Conservation (phyloP, 2,888 invertebrate species). For the Rotaria sp. region DNA sequence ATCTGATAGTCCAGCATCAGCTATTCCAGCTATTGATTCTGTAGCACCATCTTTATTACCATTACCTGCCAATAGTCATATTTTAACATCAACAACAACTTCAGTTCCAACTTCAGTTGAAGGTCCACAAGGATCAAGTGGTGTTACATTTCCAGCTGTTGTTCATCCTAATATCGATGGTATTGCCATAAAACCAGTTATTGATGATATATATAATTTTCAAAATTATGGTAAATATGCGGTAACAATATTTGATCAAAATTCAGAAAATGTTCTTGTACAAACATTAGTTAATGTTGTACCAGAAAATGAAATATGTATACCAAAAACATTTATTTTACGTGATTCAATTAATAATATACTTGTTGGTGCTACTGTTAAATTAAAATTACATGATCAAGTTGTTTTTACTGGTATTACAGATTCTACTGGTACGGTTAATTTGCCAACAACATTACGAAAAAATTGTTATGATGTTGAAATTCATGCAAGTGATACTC, state of each 20-base stretch:
- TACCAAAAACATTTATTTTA: background rate
- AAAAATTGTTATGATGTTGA: constrained; percentile 12
- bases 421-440: background rate
- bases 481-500: background rate
- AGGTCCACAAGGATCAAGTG: background rate
- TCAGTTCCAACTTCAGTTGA: background rate
- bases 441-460: background rate
- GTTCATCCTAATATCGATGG: background rate
- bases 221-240: background rate
- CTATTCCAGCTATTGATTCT: background rate
- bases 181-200: constrained; percentile 1
- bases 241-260: background rate
- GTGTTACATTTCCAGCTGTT: constrained; percentile 2
- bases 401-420: constrained; percentile 3
- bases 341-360: background rate
- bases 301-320: constrained; percentile 14
- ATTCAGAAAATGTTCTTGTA: background rate
- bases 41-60: background rate
- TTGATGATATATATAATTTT: constrained; percentile 1
- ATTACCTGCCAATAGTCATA: background rate
- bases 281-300: constrained; percentile 20
- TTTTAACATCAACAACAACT: background rate
- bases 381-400: background rate
- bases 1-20: background rate
- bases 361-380: background rate